Evolutionary conservation across 2,113 vertebrate species (phyloP).

Genomic region (Ammodytes dubius): DNA sequence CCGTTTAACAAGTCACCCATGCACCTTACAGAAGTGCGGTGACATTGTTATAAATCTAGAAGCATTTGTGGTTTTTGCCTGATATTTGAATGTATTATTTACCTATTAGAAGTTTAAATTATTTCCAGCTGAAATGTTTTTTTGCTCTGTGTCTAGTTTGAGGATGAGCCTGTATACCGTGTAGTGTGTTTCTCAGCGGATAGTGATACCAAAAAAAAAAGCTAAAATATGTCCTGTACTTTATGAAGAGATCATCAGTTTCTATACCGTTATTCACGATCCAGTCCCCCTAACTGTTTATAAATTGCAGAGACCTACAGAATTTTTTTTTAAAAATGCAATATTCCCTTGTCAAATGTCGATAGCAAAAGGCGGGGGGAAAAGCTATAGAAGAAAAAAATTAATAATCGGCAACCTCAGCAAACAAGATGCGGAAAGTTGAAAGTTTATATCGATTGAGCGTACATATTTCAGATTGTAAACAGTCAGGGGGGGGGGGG

Average conservation of each 20-base stretch:
- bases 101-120: neutral
- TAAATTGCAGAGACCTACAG: neutral
- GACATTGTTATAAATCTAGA: neutral
- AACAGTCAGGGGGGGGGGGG: neutral
- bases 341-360: constrained; percentile 3
- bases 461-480: constrained; percentile 9
- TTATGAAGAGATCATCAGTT: neutral
- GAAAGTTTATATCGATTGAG: neutral
- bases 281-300: neutral
- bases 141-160: neutral
- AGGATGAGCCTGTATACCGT: neutral
- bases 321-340: neutral
- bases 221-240: neutral
- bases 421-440: constrained; percentile 30
- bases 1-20: constrained; percentile 20
- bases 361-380: neutral
- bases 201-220: neutral
- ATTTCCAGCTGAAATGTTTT: neutral
- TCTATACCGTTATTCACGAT: neutral
- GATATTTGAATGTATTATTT: neutral
- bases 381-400: neutral
- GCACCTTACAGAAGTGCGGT: neutral
- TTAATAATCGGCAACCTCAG: constrained; percentile 7
- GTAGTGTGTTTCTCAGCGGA: neutral
- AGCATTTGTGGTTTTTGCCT: neutral